Evolutionary conservation across 2,113 vertebrate genomes (phyloP).

Genomic region (Vidua macroura): DNA sequence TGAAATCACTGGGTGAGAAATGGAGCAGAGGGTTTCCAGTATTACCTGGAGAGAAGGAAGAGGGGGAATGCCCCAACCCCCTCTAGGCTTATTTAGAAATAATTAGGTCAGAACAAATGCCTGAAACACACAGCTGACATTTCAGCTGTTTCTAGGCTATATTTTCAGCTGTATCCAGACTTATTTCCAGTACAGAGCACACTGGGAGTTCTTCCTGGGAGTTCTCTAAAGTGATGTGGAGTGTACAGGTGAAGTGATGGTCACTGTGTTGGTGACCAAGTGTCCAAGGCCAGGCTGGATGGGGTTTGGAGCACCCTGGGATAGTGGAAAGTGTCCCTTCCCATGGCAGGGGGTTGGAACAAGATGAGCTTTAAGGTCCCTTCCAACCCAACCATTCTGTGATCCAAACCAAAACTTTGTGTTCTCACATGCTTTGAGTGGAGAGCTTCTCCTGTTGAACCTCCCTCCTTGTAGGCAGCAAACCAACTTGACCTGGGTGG

Average conservation of each 20-base stretch:
- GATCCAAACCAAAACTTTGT: neutral
- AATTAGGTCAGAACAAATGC: constrained; percentile 48
- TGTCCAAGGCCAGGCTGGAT: neutral
- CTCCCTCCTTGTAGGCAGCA: rapidly evolving
- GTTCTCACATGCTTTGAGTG: neutral
- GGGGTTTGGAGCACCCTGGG: rapidly evolving
- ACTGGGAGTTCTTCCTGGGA: neutral
- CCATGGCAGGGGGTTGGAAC: neutral
- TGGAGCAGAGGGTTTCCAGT: neutral
- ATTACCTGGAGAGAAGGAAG: neutral
- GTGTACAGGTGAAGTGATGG: rapidly evolving
- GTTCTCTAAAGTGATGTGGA: no score
- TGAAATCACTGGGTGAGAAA: neutral
- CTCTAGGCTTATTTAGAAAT: neutral
- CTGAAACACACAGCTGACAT: neutral
- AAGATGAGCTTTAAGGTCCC: rapidly evolving
- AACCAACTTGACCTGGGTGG: rapidly evolving
- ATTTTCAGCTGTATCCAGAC: neutral
- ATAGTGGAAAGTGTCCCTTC: neutral
- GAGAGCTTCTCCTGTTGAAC: neutral
- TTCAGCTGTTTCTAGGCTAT: neutral
- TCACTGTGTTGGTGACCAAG: rapidly evolving
- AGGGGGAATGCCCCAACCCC: neutral
- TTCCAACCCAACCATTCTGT: rapidly evolving
- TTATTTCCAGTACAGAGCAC: neutral